Evolutionary conservation across 2,888 invertebrate species (phyloP).

Genomic region (Agapostemon virescens): DNA sequence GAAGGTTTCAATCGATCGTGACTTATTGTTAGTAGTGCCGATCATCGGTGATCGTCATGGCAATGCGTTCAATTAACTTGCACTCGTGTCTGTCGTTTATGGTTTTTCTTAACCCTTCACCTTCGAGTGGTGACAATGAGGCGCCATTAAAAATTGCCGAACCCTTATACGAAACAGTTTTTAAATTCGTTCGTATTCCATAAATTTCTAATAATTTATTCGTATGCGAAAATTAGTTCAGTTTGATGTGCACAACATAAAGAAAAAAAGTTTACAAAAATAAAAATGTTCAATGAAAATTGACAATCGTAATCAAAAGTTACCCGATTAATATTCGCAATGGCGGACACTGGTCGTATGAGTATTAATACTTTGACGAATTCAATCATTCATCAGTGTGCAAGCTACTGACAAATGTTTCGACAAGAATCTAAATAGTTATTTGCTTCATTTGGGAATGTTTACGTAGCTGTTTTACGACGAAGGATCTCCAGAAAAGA

Average conservation of each 20-base stretch:
- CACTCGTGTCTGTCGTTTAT: not conserved
- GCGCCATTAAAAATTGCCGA: too few species aligned
- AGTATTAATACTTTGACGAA: not conserved
- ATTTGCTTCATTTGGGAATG: not conserved
- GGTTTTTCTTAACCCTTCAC: not conserved
- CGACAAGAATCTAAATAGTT: not conserved
- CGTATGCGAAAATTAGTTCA: too few species aligned
- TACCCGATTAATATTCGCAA: not conserved
- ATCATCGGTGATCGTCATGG: constrained; percentile 1
- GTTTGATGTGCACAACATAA: too few species aligned
- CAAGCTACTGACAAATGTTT: not conserved
- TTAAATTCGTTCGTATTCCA: too few species aligned
- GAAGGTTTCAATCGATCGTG: not conserved
- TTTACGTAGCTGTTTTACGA: not conserved
- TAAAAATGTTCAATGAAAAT: too few species aligned
- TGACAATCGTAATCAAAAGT: not conserved
- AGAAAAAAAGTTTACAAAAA: too few species aligned
- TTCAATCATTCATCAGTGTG: too few species aligned
- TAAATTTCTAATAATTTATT: too few species aligned
- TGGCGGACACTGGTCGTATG: not conserved
- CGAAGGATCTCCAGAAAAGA: too few species aligned
- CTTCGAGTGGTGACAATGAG: too few species aligned
- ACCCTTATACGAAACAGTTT: too few species aligned
- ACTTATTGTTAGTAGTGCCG: not conserved
- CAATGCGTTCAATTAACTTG: not conserved